Evolutionary conservation across 1,140 invertebrate genomes (phyloP), one percentile per base, ranked within the genome.

Genomic region (Nasonia longicornis): DNA sequence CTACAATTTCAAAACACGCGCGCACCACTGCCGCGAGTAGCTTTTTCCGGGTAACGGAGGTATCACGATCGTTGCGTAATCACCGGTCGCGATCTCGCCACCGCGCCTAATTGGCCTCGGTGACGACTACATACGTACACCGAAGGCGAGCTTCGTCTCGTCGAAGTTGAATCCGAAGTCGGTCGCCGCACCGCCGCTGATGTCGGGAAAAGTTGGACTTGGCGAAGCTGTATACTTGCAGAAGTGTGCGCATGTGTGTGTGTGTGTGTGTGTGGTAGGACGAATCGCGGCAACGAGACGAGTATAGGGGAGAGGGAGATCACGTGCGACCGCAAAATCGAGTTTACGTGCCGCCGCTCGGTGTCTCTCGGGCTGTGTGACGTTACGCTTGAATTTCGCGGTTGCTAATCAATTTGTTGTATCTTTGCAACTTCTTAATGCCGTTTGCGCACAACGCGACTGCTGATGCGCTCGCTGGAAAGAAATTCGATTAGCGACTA

Each of bases 401-500:
- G 76, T 31, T 77, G 7, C 66, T 29, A 71, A 78, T 78, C 77
- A 58, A 35, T 78, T 78, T 71, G 67, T 66, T 66, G 20, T 70
- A 72, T 38, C 22, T 31, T 67, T 67, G 26, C 64, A 67, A 58
- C 16, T 6, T 58, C 52, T 58, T 58, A 58, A 58, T 6, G 16
- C 20, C 6, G 52, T 58, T 58, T 58, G 16, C 16, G 26, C 26
- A 1, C 26, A 26, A 26, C 20, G 22, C 64, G 26, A 31, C 8
- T 31, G 22, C 64, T 11, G 22, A 26, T 0, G 26, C 26, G 16
- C 58, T 29, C 26, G 26, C 26, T 16, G 1, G 29, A 67, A 67
- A 67, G 29, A 29, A 67, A 6, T 58, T 6, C 16, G 16, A 58
- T 58, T n/a, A 58, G 16, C 52, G 16, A 58, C 16, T 0, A 58